Base-by-base conservation (phyloP, 2,797 vertebrate species). In the Poecilia velifera region DNA sequence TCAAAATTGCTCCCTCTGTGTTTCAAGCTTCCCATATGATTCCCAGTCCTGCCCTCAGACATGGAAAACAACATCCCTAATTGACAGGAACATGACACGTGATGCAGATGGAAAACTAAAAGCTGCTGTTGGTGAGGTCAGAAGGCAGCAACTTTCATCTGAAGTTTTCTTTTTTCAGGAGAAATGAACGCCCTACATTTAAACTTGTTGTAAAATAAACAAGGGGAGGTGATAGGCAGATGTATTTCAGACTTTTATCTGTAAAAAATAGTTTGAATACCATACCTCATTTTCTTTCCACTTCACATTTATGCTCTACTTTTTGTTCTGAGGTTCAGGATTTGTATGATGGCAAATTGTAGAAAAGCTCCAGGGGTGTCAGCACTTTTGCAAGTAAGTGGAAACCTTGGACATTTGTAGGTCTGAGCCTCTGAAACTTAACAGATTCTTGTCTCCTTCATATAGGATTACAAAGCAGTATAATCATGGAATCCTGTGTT, bases 41-140 rank as follows among this genome's bases (percentile, higher is more conserved):
- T 92, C 88, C 86, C 57, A 71, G 46, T 55, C 68, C 81, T 80
- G 83, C 82, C 89, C 73, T 82, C 45, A 53, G 87, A 83, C 74
- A 77, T 81, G 91, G 88, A 91, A 92, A 92, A 91, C 84, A 92
- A 88, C 85, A 77, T 87, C 73, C 41, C 68, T 91, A 92, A 90
- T 87, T 90, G 87, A 89, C 80, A 83, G 84, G 81, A 84, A 78
- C 53, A 46, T 55, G 59, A 77, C 78, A 73, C 41, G 68, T 84
- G 84, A 86, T 72, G 76, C 25, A 28, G 41, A 53, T 79, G 51
- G 78, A 84, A 80, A 71, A 75, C 57, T 84, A 76, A 70, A 62
- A 84, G 70, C 79, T 75, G 43, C 12, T 73, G 76, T 80, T 82
- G 36, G 31, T 34, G 59, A 47, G 76, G 86, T 90, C 85, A 53